These are phyloP conservation scores for Acridotheres tristis DNA, from an alignment of 2,797 vertebrate genomes.

Conservation along the genomic window DNA sequence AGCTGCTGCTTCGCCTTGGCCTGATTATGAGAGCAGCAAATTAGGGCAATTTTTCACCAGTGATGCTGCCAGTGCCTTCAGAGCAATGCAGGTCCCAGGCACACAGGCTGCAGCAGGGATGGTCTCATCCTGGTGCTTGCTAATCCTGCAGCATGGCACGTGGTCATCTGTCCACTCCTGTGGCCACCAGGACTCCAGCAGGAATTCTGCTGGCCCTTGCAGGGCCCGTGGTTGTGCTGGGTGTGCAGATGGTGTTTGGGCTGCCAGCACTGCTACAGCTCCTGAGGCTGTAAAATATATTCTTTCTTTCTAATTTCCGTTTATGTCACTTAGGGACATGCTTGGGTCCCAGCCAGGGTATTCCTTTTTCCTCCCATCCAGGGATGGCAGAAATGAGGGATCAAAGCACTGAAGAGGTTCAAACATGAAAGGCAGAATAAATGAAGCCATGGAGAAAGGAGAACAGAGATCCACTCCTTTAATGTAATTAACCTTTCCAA, in stretches of 20 bases:
- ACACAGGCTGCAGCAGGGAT: neutral
- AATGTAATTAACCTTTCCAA: neutral
- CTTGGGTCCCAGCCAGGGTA: neutral
- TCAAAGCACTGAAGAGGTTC: slow-evolving; percentile 10
- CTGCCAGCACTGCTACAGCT: neutral
- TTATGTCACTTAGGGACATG: neutral
- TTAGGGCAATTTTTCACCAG: slow-evolving; percentile 41
- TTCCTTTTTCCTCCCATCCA: neutral
- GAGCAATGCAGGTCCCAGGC: neutral
- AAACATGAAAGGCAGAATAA: slow-evolving; percentile 8
- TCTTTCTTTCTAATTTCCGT: neutral
- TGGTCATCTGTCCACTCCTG: accelerated
- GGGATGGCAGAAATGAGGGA: neutral
- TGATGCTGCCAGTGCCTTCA: neutral
- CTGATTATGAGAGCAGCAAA: slow-evolving; percentile 41
- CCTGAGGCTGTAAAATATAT: accelerated
- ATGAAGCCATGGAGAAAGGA: neutral
- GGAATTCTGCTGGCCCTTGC: neutral
- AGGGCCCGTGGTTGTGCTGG: neutral
- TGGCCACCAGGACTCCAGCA: accelerated
- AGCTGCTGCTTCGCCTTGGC: neutral
- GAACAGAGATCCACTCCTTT: neutral
- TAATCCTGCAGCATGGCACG: accelerated
- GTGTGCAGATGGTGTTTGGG: accelerated
- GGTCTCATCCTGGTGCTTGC: neutral